These are phyloP conservation scores for Hirundichthys speculiger DNA, from an alignment of 2,113 vertebrate species.

Conservation along the genomic window DNA sequence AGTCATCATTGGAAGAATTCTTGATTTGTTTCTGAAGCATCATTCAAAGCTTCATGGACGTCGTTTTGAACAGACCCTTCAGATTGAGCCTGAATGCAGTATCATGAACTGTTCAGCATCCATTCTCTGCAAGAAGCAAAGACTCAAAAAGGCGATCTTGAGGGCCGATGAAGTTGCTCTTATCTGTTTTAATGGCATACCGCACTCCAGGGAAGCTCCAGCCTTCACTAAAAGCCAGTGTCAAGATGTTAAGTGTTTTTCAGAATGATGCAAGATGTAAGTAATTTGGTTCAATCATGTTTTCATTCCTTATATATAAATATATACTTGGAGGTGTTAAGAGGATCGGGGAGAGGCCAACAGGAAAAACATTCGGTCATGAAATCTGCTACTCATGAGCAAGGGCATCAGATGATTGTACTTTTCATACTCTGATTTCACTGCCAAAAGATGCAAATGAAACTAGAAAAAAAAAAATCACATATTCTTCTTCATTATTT, in stretches of 20 bases:
- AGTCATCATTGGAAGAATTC: background rate
- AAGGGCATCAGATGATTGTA: slow-evolving; percentile 36
- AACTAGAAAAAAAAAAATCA: too few relatives aligned
- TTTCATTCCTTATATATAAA: slow-evolving; percentile 25
- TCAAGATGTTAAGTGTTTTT: slow-evolving; percentile 61
- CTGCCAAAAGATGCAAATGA: slow-evolving; percentile 48
- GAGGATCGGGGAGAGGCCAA: slow-evolving; percentile 55
- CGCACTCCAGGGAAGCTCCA: slow-evolving; percentile 50
- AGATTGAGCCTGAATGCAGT: too few relatives aligned
- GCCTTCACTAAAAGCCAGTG: slow-evolving; percentile 59
- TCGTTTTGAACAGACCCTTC: background rate
- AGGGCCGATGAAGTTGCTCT: slow-evolving; percentile 25
- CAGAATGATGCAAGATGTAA: slow-evolving; percentile 71
- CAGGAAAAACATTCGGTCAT: slow-evolving; percentile 53
- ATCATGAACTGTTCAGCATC: background rate
- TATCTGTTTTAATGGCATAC: slow-evolving; percentile 27
- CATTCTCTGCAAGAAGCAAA: slow-evolving; percentile 19
- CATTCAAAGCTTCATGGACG: background rate
- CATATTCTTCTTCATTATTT: slow-evolving; percentile 47
- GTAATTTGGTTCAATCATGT: slow-evolving; percentile 55
- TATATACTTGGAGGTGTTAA: slow-evolving; percentile 62
- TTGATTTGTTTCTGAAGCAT: slow-evolving; percentile 1
- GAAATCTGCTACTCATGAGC: slow-evolving; percentile 51
- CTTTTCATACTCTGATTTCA: slow-evolving; percentile 50
- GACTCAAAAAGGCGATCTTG: slow-evolving; percentile 18